phyloP scores from a whole-genome alignment of 2,797 vertebrate species.

The Tolypeutes matacus region DNA sequence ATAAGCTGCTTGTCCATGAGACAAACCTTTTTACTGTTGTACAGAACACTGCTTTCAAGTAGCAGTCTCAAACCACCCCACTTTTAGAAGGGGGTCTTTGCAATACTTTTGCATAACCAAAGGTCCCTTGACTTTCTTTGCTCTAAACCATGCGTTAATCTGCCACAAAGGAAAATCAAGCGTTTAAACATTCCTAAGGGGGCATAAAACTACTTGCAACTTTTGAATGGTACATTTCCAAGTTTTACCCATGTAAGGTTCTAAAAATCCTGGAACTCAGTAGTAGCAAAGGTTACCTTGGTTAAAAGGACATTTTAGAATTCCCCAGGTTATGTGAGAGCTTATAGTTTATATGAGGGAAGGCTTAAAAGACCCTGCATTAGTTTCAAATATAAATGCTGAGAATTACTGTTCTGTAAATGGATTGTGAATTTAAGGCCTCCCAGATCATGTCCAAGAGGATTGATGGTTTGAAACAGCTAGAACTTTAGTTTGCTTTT shows the following conservation, averaged over 20 bases:
- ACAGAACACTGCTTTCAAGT: background rate
- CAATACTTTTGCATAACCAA: background rate
- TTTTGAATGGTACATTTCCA: conserved; percentile 31
- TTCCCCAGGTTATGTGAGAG: conserved; percentile 11
- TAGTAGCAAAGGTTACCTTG: conserved; percentile 18
- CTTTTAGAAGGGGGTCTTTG: conserved; percentile 6
- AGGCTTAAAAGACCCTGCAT: background rate
- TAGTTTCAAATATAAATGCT: conserved; percentile 54
- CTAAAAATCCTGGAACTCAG: conserved; percentile 28
- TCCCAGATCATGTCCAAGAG: background rate
- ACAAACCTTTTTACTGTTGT: background rate
- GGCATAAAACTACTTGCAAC: background rate
- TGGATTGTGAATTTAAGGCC: background rate
- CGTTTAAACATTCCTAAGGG: background rate
- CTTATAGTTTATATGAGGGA: conserved; percentile 3
- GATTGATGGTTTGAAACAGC: background rate
- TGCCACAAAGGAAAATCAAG: background rate
- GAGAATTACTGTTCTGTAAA: background rate
- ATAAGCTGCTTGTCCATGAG: background rate
- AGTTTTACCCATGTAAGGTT: conserved; percentile 18
- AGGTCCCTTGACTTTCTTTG: background rate
- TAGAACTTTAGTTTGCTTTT: conserved; percentile 44
- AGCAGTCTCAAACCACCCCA: background rate
- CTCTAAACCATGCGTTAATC: background rate
- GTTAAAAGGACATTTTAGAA: conserved; percentile 63